These are phyloP conservation scores for Acronicta aceris DNA, from an alignment of 2,888 invertebrate genomes.

Conservation along the genomic window DNA sequence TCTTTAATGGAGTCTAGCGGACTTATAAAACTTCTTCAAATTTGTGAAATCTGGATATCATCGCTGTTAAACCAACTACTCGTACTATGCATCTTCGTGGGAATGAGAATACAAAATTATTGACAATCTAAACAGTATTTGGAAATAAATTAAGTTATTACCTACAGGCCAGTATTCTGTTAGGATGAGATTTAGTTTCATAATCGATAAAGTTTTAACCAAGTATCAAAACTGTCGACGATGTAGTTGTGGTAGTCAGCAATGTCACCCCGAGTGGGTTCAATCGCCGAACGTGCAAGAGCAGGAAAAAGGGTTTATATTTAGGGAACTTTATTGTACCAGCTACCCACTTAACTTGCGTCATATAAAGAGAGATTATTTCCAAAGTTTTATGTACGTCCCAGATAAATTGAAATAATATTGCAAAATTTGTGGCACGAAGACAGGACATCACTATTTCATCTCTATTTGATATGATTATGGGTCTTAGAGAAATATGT, in stretches of 20 bases:
- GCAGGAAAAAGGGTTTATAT: slow-evolving; percentile 78
- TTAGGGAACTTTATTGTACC: slow-evolving; percentile 66
- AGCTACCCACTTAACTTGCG: slow-evolving; percentile 39
- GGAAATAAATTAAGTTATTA: too few relatives aligned
- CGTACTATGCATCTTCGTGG: too few relatives aligned
- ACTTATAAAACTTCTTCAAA: neutral
- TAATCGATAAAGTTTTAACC: neutral
- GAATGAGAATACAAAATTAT: too few relatives aligned
- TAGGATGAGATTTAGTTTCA: too few relatives aligned
- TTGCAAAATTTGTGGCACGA: neutral
- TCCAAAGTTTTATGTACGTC: slow-evolving; percentile 16
- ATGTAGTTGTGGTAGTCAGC: slow-evolving; percentile 62
- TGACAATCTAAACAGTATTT: too few relatives aligned
- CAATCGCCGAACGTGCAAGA: slow-evolving; percentile 80
- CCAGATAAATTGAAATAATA: neutral
- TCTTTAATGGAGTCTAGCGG: neutral
- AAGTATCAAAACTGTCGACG: slow-evolving; percentile 74
- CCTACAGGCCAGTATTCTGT: too few relatives aligned
- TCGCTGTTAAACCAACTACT: too few relatives aligned
- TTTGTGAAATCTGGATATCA: too few relatives aligned
- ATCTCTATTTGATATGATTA: neutral
- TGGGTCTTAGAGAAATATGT: neutral
- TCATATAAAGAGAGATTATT: slow-evolving; percentile 30
- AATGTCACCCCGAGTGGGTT: slow-evolving; percentile 87
- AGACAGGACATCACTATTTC: neutral